Base-by-base conservation (phyloP, 23 tunicate species). In the Styela plicata region DNA sequence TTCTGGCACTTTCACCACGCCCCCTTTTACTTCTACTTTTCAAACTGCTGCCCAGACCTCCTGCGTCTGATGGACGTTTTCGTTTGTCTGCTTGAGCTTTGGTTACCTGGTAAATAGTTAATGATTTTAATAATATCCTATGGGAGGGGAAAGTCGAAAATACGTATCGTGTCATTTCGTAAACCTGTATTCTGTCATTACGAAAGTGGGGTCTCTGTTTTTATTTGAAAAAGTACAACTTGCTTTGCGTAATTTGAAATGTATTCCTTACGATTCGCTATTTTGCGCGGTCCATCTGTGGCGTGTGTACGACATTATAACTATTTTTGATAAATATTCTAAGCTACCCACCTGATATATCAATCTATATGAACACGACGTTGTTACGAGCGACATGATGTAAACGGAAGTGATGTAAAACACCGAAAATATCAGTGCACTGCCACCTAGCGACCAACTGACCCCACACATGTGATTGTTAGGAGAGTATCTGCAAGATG, bases 271-370 rank as follows among this genome's bases (percentile, higher is more conserved):
- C n/a, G n/a, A n/a, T n/a, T n/a, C n/a, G n/a, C n/a, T n/a, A n/a
- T n/a, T n/a, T n/a, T n/a, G n/a, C n/a, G n/a, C n/a, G n/a, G n/a
- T n/a, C n/a, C n/a, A n/a, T n/a, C n/a, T n/a, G n/a, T n/a, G n/a
- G n/a, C n/a, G n/a, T n/a, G n/a, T n/a, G n/a, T n/a, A n/a, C n/a
- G n/a, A n/a, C n/a, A n/a, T n/a, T n/a, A n/a, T n/a, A n/a, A n/a
- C n/a, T n/a, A n/a, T n/a, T n/a, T n/a, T n/a, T n/a, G n/a, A n/a
- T n/a, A n/a, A n/a, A n/a, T n/a, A n/a, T n/a, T n/a, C n/a, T n/a
- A n/a, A n/a, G n/a, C n/a, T n/a, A n/a, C n/a, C 21, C 52, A 89
- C 94, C 85, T 84, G 65, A 63, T 89, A 89, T n/a, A 89, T 84
- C 62, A 80, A 74, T 1, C 33, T 34, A 52, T 89, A 89, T 5